These are phyloP conservation scores for Penaeus indicus DNA, from an alignment of 1,140 invertebrate genomes.

Conservation along the genomic window DNA sequence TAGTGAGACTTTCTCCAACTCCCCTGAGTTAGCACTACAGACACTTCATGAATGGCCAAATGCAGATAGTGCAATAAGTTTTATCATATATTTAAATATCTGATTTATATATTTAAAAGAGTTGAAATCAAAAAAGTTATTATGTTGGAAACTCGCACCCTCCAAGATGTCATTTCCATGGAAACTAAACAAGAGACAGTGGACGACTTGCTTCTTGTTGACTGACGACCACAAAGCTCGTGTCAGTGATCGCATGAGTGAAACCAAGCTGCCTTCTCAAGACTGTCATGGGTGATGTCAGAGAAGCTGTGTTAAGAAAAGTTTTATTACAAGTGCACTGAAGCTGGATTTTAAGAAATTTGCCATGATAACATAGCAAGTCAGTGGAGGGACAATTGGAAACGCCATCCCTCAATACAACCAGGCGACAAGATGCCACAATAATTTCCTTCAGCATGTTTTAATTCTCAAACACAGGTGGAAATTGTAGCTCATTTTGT, in stretches of 20 bases:
- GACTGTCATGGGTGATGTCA: conserved; percentile 26
- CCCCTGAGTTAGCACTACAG: conserved; percentile 42
- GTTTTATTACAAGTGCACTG: too few species aligned
- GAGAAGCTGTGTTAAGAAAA: too few species aligned
- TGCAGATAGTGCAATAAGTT: conserved; percentile 53
- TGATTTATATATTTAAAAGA: conserved; percentile 2
- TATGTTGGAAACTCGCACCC: conserved; percentile 31
- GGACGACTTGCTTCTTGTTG: background rate
- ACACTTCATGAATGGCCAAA: conserved; percentile 18
- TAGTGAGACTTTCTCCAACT: background rate
- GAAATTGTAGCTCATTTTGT: conserved; percentile 20
- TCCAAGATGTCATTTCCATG: conserved; percentile 21
- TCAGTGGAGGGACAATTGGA: too few species aligned
- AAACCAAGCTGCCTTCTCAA: conserved; percentile 61
- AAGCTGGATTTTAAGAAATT: too few species aligned
- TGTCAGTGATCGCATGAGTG: conserved; percentile 44
- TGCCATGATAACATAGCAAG: too few species aligned
- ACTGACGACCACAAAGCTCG: conserved; percentile 12
- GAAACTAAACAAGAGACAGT: conserved; percentile 16
- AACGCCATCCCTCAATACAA: too few species aligned
- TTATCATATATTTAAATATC: too few species aligned
- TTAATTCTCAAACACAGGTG: background rate
- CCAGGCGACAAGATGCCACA: too few species aligned
- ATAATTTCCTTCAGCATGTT: too few species aligned
- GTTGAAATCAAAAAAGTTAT: conserved; percentile 50